These are phyloP conservation scores for Cephus nigrinus DNA, from an alignment of 2,888 invertebrate genomes.

Conservation along the genomic window DNA sequence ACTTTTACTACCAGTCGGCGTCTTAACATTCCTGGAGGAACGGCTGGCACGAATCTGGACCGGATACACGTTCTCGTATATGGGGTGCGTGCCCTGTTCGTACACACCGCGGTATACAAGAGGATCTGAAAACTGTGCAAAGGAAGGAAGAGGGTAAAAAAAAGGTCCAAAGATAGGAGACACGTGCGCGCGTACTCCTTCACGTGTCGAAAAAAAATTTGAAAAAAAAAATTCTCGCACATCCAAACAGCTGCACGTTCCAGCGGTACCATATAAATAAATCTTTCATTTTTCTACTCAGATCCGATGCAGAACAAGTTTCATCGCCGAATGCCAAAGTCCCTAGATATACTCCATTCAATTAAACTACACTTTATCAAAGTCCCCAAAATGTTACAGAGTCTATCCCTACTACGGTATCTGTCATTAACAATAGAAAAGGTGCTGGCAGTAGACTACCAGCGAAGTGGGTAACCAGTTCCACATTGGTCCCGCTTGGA, in stretches of 20 bases:
- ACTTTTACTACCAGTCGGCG: background rate
- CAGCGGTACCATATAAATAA: background rate
- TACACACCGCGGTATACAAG: background rate
- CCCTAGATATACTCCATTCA: background rate
- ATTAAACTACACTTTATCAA: background rate
- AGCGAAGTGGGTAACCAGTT: background rate
- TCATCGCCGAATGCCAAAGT: background rate
- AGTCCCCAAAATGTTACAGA: background rate
- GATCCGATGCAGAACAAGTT: background rate
- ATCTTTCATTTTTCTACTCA: background rate
- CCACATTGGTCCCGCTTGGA: background rate
- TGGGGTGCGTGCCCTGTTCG: background rate
- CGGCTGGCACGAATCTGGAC: slow-evolving; percentile 10
- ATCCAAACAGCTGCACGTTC: background rate
- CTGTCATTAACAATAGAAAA: background rate
- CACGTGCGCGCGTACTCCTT: background rate
- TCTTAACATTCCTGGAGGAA: slow-evolving; percentile 2
- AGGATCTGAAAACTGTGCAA: background rate
- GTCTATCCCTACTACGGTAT: background rate
- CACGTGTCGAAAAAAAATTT: background rate
- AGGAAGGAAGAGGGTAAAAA: slow-evolving; percentile 1
- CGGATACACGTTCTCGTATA: slow-evolving; percentile 3
- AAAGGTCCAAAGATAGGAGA: background rate
- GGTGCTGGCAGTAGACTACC: background rate
- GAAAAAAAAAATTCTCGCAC: background rate